phyloP scores from a whole-genome alignment of 2,888 invertebrate genomes.

The Oasisia sp. region DNA sequence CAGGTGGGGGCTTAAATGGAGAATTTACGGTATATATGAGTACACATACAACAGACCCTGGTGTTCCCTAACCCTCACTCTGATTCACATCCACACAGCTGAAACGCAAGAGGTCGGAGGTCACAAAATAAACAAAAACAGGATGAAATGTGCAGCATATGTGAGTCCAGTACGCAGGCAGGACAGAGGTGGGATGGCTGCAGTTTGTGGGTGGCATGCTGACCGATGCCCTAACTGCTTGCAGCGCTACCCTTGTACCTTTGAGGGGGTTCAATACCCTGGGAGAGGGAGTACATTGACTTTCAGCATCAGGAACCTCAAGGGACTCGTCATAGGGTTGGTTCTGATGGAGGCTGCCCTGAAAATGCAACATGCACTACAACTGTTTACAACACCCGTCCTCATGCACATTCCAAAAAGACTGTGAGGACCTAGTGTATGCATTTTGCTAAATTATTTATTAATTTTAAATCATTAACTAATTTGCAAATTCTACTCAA shows the following conservation, averaged over 20 bases:
- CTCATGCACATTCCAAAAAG: not conserved
- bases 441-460: not conserved
- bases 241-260: conserved; percentile 28
- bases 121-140: not conserved
- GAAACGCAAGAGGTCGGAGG: not conserved
- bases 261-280: conserved; percentile 49
- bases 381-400: not conserved
- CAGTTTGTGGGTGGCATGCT: not conserved
- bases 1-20: too few relatives aligned
- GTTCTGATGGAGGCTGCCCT: conserved; percentile 53
- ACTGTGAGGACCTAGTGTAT: not conserved
- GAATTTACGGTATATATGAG: too few relatives aligned
- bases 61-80: not conserved
- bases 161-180: not conserved
- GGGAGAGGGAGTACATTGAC: conserved; percentile 64
- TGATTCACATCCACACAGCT: not conserved
- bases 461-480: not conserved
- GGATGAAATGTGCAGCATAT: not conserved
- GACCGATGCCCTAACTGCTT: not conserved
- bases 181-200: not conserved
- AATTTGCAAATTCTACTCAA: not conserved
- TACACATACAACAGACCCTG: not conserved
- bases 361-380: conserved; percentile 17
- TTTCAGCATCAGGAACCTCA: conserved; percentile 65
- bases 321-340: conserved; percentile 66